Base-by-base conservation (phyloP, 1,140 invertebrate genomes). In the Metaphire vulgaris region DNA sequence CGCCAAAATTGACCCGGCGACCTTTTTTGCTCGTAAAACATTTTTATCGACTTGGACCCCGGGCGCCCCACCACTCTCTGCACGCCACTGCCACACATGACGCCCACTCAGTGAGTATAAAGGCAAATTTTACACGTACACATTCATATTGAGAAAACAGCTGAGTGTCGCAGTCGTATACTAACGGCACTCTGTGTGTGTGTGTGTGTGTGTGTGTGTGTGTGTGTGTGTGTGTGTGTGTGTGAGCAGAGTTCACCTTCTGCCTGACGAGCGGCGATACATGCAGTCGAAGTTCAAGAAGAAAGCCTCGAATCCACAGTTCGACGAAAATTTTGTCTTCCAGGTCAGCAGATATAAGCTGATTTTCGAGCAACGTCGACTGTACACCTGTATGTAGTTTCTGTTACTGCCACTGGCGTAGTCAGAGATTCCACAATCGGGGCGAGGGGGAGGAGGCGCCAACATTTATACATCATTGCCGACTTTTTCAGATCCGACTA, bases 281-380 rank as follows among this genome's bases (percentile, higher is more conserved):
- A 88, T 92, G 64, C 91, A 92, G 84, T 91, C 91, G 0, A 91
- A 91, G 83, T 89, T 90, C 79, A 91, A 91, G 84, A 92, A 92
- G 87, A 92, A 92, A 84, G 92, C 91, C 0, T 91, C 90, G 83
- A 92, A 92, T 85, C 92, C 92, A 1, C 91, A 91, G 83, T 92
- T 91, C 81, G 91, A 92, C 78, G 92, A 93, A 85, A 91, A 89
- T 26, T 92, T 92, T 80, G 90, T 92, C 34, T 92, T 92, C 82
- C 91, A 92, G 88, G 92, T 92, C 87, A 88, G 86, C 81, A 41
- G 6, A 56, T 12, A 12, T 56, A 21, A 12, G 41, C 6, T 56
- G 21, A 56, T 21, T 21, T 56, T 56, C 41, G 6, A 12, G 6
- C 41, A 12, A 21, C 41, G 21, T 56, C 41, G 6, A 12, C 41